Evolutionary conservation across 2,888 invertebrate genomes (phyloP).

Genomic region (Pycnomerus fuliginosus): DNA sequence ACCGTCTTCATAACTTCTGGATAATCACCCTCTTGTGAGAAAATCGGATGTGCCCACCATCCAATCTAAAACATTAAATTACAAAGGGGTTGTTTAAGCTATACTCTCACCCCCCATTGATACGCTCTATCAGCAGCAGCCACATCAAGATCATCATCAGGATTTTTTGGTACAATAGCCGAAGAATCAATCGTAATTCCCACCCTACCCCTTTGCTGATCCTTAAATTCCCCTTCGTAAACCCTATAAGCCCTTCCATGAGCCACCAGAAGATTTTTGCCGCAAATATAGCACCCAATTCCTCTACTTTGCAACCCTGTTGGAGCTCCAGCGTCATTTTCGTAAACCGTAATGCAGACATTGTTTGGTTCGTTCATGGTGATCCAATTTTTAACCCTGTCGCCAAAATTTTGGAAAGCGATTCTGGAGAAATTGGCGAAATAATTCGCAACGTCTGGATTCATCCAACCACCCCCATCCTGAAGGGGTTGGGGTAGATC

Average conservation of each 20-base stretch:
- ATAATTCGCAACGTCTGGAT: no score
- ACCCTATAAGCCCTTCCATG: conserved; percentile 65
- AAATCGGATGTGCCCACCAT: conserved; percentile 55
- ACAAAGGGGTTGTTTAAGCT: no score
- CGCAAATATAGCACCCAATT: conserved; percentile 62
- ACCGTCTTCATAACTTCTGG: conserved; percentile 53
- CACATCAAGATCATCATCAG: conserved; percentile 53
- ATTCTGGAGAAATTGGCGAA: no score
- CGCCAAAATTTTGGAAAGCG: no score
- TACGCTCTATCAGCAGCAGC: conserved; percentile 58
- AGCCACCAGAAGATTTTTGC: conserved; percentile 63
- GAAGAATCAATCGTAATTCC: conserved; percentile 60
- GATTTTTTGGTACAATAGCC: conserved; percentile 58
- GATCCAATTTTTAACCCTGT: no score
- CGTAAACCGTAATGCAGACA: no score
- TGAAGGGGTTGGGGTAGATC: conserved; percentile 57
- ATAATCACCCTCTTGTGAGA: conserved; percentile 54
- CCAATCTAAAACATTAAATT: no score
- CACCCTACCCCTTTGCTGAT: conserved; percentile 53
- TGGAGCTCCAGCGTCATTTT: no score
- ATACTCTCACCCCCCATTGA: no score
- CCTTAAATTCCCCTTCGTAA: conserved; percentile 56
- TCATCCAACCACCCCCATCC: conserved; percentile 51
- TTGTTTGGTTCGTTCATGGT: no score
- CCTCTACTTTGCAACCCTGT: conserved; percentile 55